Percentiles rank a stretch among this genome's conserved stretches.
Evolutionary conservation across 2,797 vertebrate genomes (phyloP).

Genomic region (Enteromius treurensis): DNA sequence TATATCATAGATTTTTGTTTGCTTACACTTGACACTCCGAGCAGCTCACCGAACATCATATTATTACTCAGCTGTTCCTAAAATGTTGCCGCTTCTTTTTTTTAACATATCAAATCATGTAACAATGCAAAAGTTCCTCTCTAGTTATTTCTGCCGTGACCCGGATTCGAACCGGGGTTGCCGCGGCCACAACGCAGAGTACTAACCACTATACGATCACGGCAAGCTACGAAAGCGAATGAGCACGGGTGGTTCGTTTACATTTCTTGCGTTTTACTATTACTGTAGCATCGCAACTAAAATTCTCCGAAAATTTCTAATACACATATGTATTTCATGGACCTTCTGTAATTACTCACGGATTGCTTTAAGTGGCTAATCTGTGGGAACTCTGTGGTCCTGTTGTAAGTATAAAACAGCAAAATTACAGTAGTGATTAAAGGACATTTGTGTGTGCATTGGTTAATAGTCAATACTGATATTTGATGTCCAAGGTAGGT

Average conservation of each 20-base stretch:
- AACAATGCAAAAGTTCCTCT: background rate
- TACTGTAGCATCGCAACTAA: background rate
- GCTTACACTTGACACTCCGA: background rate
- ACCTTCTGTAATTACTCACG: background rate
- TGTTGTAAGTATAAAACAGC: background rate
- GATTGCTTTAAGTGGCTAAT: background rate
- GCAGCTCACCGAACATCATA: background rate
- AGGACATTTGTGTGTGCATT: background rate
- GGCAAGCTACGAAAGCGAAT: background rate
- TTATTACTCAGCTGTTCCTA: background rate
- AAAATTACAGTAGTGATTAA: background rate
- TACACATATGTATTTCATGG: background rate
- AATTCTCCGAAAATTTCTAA: background rate
- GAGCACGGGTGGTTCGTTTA: fast-evolving
- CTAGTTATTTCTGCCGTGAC: background rate
- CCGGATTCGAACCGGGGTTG: conserved; percentile 34
- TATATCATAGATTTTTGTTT: background rate
- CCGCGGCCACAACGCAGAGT: background rate
- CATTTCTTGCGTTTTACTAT: fast-evolving
- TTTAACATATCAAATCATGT: background rate
- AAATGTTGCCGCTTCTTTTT: background rate
- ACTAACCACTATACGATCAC: background rate
- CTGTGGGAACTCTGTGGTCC: background rate
- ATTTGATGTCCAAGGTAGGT: background rate
- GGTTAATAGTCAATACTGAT: background rate